phyloP scores from a whole-genome alignment of 2,113 vertebrate species.

The Tragelaphus scriptus region DNA sequence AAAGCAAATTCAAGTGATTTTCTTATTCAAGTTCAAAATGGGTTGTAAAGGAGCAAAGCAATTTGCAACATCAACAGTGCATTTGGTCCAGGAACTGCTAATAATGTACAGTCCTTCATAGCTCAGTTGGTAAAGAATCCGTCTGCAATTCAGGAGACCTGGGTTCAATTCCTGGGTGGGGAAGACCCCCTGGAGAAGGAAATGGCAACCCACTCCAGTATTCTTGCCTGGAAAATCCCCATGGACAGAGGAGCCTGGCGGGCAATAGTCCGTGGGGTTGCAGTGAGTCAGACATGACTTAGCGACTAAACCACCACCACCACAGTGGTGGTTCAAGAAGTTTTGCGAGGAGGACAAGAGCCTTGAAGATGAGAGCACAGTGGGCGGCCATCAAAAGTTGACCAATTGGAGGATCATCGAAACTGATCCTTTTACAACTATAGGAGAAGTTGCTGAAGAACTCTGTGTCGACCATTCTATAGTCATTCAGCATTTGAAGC shows the following conservation, averaged over 20 bases:
- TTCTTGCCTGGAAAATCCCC: background rate
- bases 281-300: background rate
- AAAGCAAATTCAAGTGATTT: background rate
- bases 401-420: background rate
- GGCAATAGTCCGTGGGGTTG: background rate
- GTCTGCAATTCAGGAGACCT: background rate
- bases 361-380: background rate
- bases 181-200: background rate
- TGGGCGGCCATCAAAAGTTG: background rate
- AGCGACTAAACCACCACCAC: background rate
- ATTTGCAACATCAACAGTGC: background rate
- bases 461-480: background rate
- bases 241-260: background rate
- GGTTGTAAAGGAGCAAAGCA: background rate
- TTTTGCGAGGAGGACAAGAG: background rate
- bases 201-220: background rate
- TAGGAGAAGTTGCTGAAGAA: background rate
- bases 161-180: background rate
- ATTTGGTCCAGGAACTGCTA: background rate
- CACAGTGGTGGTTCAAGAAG: background rate
- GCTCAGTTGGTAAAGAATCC: background rate
- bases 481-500: background rate
- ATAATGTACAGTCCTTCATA: background rate
- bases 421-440: background rate
- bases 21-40: background rate